Percentiles rank a stretch among this genome's conserved stretches.
Evolutionary conservation across 30 jellyfish, hydroid and myxozoan genomes (phyloP).

Genomic region (Hydractinia symbiolongicarpus): DNA sequence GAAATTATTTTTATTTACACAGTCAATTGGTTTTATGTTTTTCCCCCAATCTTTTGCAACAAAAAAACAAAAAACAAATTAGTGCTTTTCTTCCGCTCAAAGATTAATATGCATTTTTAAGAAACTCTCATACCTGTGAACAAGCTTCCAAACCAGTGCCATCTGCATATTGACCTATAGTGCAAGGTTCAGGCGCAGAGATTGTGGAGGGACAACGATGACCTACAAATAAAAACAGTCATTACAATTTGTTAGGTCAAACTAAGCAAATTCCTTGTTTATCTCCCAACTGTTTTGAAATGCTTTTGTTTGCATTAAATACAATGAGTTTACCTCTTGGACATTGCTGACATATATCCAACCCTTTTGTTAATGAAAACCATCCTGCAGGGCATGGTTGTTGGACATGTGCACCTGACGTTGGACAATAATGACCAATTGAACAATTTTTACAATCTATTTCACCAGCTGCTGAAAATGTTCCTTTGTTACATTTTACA

Average conservation of each 20-base stretch:
- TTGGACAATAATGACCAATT: constrained; percentile 41
- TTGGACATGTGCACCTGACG: constrained; percentile 7
- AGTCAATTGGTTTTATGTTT: too few relatives aligned
- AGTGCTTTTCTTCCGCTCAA: not conserved
- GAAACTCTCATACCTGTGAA: constrained; percentile 26
- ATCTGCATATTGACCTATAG: constrained; percentile 62
- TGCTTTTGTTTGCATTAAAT: too few relatives aligned
- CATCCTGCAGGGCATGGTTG: constrained; percentile 24
- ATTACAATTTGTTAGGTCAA: not conserved
- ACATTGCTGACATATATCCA: constrained; percentile 13
- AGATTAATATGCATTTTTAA: not conserved
- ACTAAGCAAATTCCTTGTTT: too few relatives aligned
- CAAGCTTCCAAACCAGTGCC: constrained; percentile 67
- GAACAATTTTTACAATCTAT: constrained; percentile 21
- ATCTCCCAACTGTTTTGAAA: too few relatives aligned
- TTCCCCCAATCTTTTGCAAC: too few relatives aligned
- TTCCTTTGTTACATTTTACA: constrained; percentile 52
- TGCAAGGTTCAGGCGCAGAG: constrained; percentile 55
- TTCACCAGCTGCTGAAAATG: constrained; percentile 46
- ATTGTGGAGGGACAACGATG: constrained; percentile 39
- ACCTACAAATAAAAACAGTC: constrained; percentile 33
- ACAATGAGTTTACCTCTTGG: constrained; percentile 2
- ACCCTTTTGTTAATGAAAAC: constrained; percentile 13
- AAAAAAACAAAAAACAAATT: not conserved
- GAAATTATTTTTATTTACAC: too few relatives aligned